Conservation (phyloP, 2,888 invertebrate species). For the Tholera decimalis region DNA sequence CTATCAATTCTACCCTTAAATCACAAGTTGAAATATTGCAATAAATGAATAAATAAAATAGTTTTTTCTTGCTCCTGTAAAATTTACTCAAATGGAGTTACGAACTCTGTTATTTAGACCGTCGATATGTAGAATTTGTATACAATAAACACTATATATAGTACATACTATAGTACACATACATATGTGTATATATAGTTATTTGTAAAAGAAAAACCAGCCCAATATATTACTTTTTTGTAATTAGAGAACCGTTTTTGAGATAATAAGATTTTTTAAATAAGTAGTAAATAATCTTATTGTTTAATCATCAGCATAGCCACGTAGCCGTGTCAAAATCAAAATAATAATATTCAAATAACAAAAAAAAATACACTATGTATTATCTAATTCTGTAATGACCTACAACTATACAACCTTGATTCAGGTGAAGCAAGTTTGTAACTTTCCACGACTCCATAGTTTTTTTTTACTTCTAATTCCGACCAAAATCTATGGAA, state of each 20-base stretch:
- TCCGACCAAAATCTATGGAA: constrained; percentile 18
- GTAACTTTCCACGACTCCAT: constrained; percentile 3
- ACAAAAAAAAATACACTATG: not conserved
- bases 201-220: not conserved
- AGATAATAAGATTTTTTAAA: not conserved
- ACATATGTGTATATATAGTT: not conserved
- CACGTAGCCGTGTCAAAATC: not conserved
- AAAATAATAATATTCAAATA: not conserved
- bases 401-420: constrained; percentile 10
- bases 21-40: too few species aligned
- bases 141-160: too few species aligned
- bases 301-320: too few species aligned
- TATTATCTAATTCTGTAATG: not conserved
- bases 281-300: too few species aligned
- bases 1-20: too few species aligned
- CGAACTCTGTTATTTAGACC: too few species aligned
- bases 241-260: not conserved
- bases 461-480: constrained; percentile 19
- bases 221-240: not conserved
- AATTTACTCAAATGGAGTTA: too few species aligned
- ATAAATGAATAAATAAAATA: too few species aligned
- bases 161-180: too few species aligned
- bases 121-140: too few species aligned
- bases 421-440: constrained; percentile 22
- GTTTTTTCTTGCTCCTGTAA: too few species aligned